Base-by-base conservation (phyloP, 2,888 invertebrate species). In the Drosophila sordidapex region DNA sequence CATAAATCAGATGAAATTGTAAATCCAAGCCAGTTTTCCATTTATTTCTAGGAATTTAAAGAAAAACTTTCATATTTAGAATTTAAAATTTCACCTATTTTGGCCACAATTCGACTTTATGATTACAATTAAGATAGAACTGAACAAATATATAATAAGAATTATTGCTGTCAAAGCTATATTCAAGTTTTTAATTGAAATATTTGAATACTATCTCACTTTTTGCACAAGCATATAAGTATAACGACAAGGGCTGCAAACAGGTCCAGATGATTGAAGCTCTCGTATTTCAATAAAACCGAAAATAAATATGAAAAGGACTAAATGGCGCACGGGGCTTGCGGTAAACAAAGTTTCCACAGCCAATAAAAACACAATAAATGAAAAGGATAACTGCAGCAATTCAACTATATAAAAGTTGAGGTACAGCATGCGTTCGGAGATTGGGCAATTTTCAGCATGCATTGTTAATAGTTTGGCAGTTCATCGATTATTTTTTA, bases 401-500 rank as follows among this genome's bases (percentile, higher is more conserved):
- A 63, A 64, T 46, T 52, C 36, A 5, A 53, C 57, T n/a, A 64
- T 56, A 59, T 67, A 64, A 67, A 60, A 60, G 64, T 61, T 54
- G 58, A 54, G 48, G 54, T 31, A 52, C 21, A 21, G 27, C 51
- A 35, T 58, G 58, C 52, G 59, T 49, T 61, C 51, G 56, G 25
- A 40, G 53, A 60, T 79, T 79, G 38, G 56, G n/a, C 65, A 71
- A 64, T 60, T 71, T 69, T 53, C 62, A 49, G 68, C 38, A 67
- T 27, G 38, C 68, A 77, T 81, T 69, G 70, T 68, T 76, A 71
- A 81, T 69, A 74, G 81, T 67, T 74, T 70, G 68, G 38, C 66
- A 36, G 57, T 65, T 70, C 57, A 57, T 60, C 63, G 70, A 70
- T 62, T 15, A n/a, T 62, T 46, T 27, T 18, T 52, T 54, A 6